Evolutionary conservation across 1,140 invertebrate genomes (phyloP).

Genomic region (Gryllus bimaculatus): DNA sequence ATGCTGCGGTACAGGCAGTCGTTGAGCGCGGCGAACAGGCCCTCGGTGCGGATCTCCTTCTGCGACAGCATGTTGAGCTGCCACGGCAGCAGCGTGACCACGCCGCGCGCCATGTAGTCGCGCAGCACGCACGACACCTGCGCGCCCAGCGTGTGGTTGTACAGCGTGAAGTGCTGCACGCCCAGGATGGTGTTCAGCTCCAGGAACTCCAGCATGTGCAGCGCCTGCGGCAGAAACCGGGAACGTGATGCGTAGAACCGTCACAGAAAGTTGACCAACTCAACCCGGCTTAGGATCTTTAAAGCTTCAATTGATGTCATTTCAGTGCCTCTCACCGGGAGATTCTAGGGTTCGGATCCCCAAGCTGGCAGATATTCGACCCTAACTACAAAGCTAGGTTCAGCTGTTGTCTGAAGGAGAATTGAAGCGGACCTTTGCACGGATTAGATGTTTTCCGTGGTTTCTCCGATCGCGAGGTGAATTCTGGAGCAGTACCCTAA

Average conservation of each 20-base stretch:
- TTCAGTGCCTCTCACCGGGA: too few relatives aligned
- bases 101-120: conserved; percentile 54
- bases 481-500: too few relatives aligned
- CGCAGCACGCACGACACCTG: conserved; percentile 59
- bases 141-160: conserved; percentile 78
- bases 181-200: conserved; percentile 82
- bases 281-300: background rate
- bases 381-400: too few relatives aligned
- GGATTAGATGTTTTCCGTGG: too few relatives aligned
- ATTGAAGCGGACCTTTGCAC: too few relatives aligned
- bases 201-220: conserved; percentile 84
- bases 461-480: too few relatives aligned
- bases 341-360: too few relatives aligned
- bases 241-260: too few relatives aligned
- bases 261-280: too few relatives aligned
- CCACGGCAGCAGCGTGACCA: conserved; percentile 79
- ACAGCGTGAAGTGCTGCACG: conserved; percentile 81
- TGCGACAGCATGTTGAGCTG: conserved; percentile 80
- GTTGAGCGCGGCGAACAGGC: conserved; percentile 83
- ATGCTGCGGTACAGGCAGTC: conserved; percentile 88
- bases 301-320: conserved; percentile 15
- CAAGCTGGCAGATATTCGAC: too few relatives aligned
- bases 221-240: conserved; percentile 38
- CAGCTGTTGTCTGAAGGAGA: too few relatives aligned
- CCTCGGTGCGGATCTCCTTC: conserved; percentile 85